Evolutionary conservation across 2,888 invertebrate species (phyloP).

Genomic region (Piscicola geometra): DNA sequence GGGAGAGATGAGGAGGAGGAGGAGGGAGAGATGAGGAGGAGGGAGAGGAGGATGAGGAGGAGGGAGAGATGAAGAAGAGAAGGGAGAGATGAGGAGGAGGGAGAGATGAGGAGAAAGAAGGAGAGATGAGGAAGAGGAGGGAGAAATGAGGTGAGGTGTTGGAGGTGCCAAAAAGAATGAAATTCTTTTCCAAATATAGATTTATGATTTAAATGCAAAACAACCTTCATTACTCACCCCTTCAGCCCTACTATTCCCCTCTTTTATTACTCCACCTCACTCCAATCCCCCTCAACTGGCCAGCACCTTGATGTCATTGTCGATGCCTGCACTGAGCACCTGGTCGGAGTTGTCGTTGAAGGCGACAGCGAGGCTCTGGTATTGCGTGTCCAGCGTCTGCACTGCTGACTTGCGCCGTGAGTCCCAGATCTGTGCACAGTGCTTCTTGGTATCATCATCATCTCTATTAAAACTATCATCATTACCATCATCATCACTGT

Average conservation of each 20-base stretch:
- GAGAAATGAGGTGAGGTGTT: no score
- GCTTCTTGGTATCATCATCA: no score
- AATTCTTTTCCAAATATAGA: not conserved
- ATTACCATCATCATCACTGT: no score
- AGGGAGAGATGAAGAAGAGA: not conserved
- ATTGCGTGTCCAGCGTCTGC: constrained; percentile 59
- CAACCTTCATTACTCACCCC: no score
- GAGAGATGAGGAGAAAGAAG: no score
- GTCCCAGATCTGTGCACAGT: constrained; percentile 65
- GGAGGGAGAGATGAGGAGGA: not conserved
- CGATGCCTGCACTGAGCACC: constrained; percentile 88
- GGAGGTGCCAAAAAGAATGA: not conserved
- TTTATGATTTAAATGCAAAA: not conserved
- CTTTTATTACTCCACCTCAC: no score
- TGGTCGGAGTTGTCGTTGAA: constrained; percentile 95
- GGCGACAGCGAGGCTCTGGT: constrained; percentile 63
- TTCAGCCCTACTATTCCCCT: no score
- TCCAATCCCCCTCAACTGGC: no score
- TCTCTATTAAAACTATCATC: no score
- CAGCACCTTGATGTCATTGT: constrained; percentile 85
- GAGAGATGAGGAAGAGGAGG: no score
- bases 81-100: not conserved
- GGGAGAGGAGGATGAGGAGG: not conserved
- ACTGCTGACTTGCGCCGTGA: constrained; percentile 77
- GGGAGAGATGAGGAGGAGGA: not conserved